phyloP scores from a whole-genome alignment of 2,888 invertebrate genomes.

The Gortyna flavago region DNA sequence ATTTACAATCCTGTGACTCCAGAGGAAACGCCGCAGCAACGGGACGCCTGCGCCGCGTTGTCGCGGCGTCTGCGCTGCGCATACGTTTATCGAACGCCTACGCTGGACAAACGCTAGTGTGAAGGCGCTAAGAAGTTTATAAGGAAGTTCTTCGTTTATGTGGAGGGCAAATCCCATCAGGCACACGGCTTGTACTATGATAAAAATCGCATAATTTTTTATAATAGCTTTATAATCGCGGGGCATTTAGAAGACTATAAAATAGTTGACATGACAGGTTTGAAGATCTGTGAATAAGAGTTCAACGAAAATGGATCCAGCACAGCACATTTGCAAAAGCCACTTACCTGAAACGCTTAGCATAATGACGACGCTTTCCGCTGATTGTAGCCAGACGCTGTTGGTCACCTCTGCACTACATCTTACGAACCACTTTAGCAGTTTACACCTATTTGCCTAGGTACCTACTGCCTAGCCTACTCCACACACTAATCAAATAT shows the following conservation, averaged over 20 bases:
- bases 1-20: too few species aligned
- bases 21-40: too few species aligned
- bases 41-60: too few species aligned
- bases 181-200: not conserved
- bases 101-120: too few species aligned
- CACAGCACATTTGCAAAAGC: conserved; percentile 10
- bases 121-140: not conserved
- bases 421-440: not conserved
- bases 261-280: not conserved
- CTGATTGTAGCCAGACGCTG: not conserved
- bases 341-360: conserved; percentile 2
- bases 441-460: not conserved
- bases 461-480: not conserved
- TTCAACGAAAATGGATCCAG: not conserved
- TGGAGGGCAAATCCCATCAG: not conserved
- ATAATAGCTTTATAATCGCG: not conserved
- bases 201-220: not conserved
- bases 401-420: not conserved
- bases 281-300: not conserved
- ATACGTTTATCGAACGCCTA: too few species aligned
- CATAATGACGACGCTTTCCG: not conserved
- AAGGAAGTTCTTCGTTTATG: not conserved
- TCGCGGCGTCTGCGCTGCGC: too few species aligned
- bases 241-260: not conserved
- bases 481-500: not conserved